Percentiles rank a stretch among this genome's conserved stretches.
Conservation (phyloP, 2,797 vertebrate species). For the Kryptolebias ocellatus region DNA sequence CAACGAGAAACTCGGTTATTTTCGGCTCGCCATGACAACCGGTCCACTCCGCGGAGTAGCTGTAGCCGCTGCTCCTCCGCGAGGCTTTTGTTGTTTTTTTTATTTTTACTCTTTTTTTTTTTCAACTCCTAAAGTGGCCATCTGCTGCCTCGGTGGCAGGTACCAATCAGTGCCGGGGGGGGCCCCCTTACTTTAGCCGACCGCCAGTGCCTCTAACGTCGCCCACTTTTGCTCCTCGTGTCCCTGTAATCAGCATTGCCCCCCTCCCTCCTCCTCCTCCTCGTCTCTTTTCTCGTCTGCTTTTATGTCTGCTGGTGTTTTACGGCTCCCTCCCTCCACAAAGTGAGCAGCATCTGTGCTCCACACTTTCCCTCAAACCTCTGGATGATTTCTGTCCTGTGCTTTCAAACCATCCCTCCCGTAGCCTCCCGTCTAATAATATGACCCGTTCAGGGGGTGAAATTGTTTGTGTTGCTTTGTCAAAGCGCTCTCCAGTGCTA, state of each 20-base stretch:
- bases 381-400: background rate
- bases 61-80: constrained; percentile 37
- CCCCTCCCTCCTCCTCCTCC: constrained; percentile 2
- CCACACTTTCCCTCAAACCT: background rate
- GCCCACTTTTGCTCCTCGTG: constrained; percentile 19
- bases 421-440: no score
- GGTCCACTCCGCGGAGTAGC: constrained; percentile 12
- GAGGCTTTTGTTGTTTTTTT: constrained; percentile 43
- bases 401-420: background rate
- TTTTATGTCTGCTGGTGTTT: constrained; percentile 14
- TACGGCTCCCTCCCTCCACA: background rate
- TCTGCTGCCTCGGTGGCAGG: constrained; percentile 67
- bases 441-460: no score
- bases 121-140: constrained; percentile 69
- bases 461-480: no score
- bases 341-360: constrained; percentile 28
- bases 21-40: constrained; percentile 29
- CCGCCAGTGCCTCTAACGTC: constrained; percentile 16
- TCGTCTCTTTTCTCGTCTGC: constrained; percentile 2
- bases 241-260: constrained; percentile 33
- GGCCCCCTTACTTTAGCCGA: constrained; percentile 20
- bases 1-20: background rate
- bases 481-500: background rate
- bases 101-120: constrained; percentile 12
- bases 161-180: constrained; percentile 26